Evolutionary conservation across 1,140 invertebrate genomes (phyloP).

Genomic region (Bombus impatiens): DNA sequence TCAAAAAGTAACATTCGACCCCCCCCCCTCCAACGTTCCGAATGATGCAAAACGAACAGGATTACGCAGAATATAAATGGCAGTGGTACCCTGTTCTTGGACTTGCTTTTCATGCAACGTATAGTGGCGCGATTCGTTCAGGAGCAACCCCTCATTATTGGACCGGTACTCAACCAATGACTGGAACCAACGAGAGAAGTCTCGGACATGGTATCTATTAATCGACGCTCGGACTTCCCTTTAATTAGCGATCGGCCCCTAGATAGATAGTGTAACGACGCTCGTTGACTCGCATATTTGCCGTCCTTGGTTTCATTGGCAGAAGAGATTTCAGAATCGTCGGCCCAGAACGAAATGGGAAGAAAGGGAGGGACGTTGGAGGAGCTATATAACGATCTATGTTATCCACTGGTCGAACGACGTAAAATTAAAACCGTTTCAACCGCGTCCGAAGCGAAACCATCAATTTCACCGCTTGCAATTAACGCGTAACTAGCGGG

Average conservation of each 20-base stretch:
- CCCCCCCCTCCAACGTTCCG: background rate
- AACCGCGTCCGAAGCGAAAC: conserved; percentile 62
- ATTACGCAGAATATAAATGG: conserved; percentile 23
- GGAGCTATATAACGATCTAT: conserved; percentile 40
- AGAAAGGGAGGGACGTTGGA: background rate
- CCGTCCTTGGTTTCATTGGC: conserved; percentile 20
- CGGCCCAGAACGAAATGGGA: conserved; percentile 7
- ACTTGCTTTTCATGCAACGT: background rate
- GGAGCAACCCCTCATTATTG: conserved; percentile 55
- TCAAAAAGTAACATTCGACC: conserved; percentile 27
- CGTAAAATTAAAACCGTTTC: conserved; percentile 65
- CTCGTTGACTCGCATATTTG: conserved; percentile 48
- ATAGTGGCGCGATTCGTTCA: background rate
- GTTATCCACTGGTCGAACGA: conserved; percentile 54
- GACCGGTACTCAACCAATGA: background rate
- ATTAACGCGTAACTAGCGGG: conserved; percentile 67
- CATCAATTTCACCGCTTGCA: conserved; percentile 69
- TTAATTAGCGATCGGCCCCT: conserved; percentile 57
- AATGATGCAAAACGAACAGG: conserved; percentile 15
- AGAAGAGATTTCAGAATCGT: background rate
- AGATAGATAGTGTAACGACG: conserved; percentile 45
- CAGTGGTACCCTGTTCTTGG: conserved; percentile 4
- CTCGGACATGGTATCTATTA: conserved; percentile 55
- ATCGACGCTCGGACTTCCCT: conserved; percentile 58
- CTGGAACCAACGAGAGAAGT: conserved; percentile 23